phyloP scores from a whole-genome alignment of 2,888 invertebrate genomes.

The Drosophila nr. medialis region DNA sequence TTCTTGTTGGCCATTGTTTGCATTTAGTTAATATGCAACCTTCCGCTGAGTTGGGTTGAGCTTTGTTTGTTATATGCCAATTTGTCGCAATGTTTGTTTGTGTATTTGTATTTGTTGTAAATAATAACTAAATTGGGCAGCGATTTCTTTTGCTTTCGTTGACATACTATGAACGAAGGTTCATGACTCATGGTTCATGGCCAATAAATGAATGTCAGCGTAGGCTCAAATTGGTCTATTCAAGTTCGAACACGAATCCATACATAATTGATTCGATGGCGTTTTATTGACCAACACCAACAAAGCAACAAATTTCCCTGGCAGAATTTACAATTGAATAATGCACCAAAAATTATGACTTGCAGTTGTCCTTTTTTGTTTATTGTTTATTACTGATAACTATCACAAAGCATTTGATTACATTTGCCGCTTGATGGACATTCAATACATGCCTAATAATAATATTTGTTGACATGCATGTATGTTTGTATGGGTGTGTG shows the following conservation, averaged over 20 bases:
- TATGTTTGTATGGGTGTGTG: neutral
- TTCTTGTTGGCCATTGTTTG: conserved; percentile 34
- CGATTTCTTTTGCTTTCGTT: conserved; percentile 41
- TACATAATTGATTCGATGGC: conserved; percentile 37
- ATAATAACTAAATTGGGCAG: conserved; percentile 74
- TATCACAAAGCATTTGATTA: conserved; percentile 17
- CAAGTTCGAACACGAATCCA: conserved; percentile 19
- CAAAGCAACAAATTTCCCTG: neutral
- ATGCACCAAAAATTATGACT: conserved; percentile 26
- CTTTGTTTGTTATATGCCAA: conserved; percentile 69
- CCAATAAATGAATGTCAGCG: conserved; percentile 37
- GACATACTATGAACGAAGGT: neutral
- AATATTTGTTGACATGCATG: conserved; percentile 3
- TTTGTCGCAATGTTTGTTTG: conserved; percentile 59
- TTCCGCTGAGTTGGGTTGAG: conserved; percentile 38
- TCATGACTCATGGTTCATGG: conserved; percentile 33
- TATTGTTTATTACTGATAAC: conserved; percentile 9
- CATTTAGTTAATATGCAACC: conserved; percentile 45
- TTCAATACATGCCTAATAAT: conserved; percentile 11
- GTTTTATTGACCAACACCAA: conserved; percentile 6
- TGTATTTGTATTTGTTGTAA: conserved; percentile 60
- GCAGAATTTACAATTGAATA: neutral
- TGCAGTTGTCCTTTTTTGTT: conserved; percentile 28
- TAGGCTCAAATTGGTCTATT: conserved; percentile 23
- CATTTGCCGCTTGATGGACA: conserved; percentile 12